Conservation (phyloP, 2,888 invertebrate genomes). For the Drosophila mulleri region DNA sequence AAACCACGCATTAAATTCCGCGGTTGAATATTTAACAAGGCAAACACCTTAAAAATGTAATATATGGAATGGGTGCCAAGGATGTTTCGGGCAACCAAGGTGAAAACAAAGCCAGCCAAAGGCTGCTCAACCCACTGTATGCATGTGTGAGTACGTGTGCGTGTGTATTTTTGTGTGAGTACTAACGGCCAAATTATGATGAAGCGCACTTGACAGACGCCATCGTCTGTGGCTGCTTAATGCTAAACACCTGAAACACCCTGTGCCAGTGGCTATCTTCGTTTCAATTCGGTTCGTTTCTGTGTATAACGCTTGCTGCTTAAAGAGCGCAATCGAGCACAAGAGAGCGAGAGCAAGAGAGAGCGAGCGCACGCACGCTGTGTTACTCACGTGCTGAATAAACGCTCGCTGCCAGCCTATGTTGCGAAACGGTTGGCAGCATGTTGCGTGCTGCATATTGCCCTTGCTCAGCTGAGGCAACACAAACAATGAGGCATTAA, state of each 20-base stretch:
- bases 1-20: slow-evolving; percentile 67
- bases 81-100: slow-evolving; percentile 32
- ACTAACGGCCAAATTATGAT: slow-evolving; percentile 77
- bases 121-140: slow-evolving; percentile 39
- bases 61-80: slow-evolving; percentile 40
- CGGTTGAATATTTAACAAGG: slow-evolving; percentile 75
- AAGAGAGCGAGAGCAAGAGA: background rate
- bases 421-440: slow-evolving; percentile 48
- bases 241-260: slow-evolving; percentile 41
- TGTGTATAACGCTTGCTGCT: slow-evolving; percentile 39
- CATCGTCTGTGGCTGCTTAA: slow-evolving; percentile 58
- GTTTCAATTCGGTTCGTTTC: slow-evolving; percentile 59
- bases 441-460: slow-evolving; percentile 8
- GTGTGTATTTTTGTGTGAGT: slow-evolving; percentile 37
- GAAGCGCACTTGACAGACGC: slow-evolving; percentile 71
- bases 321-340: slow-evolving; percentile 5
- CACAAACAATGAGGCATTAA: slow-evolving; percentile 4
- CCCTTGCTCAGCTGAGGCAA: slow-evolving; percentile 8
- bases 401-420: slow-evolving; percentile 10
- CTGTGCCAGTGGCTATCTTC: slow-evolving; percentile 49
- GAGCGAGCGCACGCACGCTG: background rate
- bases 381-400: slow-evolving; percentile 50
- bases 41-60: slow-evolving; percentile 52
- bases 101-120: slow-evolving; percentile 44
- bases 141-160: slow-evolving; percentile 2